phyloP scores from a whole-genome alignment of 2,113 vertebrate species.

The Gymnarchus niloticus region DNA sequence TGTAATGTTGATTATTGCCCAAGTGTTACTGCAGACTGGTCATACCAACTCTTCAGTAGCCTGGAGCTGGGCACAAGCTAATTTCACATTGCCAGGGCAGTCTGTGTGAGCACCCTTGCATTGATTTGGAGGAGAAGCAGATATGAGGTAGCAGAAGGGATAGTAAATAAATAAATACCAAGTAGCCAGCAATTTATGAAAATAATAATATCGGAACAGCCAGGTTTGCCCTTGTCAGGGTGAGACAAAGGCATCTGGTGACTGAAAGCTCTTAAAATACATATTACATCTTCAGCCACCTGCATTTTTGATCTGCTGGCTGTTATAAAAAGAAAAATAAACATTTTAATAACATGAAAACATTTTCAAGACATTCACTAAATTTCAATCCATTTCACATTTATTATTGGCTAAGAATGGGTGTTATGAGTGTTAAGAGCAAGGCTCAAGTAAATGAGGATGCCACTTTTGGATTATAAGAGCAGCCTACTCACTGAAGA shows the following conservation, averaged over 20 bases:
- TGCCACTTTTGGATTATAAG: background rate
- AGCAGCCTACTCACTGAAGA: background rate
- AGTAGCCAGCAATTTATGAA: background rate
- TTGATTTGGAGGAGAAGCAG: background rate
- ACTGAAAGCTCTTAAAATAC: constrained; percentile 38
- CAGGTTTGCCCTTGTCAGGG: background rate
- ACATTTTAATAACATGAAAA: background rate
- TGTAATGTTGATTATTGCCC: background rate
- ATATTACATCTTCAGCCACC: constrained; percentile 33
- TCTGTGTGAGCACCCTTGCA: background rate
- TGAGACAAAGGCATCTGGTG: background rate
- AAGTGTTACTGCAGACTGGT: background rate
- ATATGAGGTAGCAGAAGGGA: background rate
- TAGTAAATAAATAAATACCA: constrained; percentile 17
- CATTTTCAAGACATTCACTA: background rate
- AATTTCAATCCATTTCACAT: background rate
- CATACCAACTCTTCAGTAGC: background rate
- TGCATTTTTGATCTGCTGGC: background rate
- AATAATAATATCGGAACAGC: background rate
- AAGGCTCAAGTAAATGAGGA: background rate
- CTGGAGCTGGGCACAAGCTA: background rate
- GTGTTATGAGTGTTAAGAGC: background rate
- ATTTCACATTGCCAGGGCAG: background rate
- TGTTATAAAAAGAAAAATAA: background rate
- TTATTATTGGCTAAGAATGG: background rate